phyloP scores from a whole-genome alignment of 2,113 vertebrate species.

The Vanacampus margaritifer region DNA sequence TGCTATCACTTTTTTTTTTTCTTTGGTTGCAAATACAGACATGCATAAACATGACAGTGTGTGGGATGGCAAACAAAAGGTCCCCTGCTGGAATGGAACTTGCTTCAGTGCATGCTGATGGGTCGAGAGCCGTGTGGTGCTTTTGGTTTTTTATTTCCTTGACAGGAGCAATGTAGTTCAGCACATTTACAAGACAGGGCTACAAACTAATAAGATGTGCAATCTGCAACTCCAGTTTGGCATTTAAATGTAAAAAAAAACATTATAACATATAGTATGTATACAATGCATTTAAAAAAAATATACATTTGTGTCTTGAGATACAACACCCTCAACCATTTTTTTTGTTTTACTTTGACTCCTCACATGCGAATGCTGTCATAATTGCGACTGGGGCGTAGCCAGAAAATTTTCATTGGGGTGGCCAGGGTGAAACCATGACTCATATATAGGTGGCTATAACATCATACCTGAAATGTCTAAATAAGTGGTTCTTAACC shows the following conservation, averaged over 20 bases:
- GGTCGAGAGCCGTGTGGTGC: neutral
- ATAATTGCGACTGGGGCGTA: too few species aligned
- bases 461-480: too few species aligned
- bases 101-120: neutral
- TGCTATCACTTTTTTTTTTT: neutral
- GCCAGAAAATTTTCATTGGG: too few species aligned
- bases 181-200: neutral
- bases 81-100: slow-evolving; percentile 1
- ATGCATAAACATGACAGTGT: neutral
- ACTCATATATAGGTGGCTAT: too few species aligned
- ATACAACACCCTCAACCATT: too few species aligned
- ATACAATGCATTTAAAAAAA: too few species aligned
- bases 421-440: too few species aligned
- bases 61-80: neutral
- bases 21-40: neutral
- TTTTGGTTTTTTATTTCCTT: neutral
- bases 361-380: too few species aligned
- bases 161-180: neutral
- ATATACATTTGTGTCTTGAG: too few species aligned
- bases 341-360: too few species aligned
- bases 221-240: neutral
- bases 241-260: neutral
- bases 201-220: neutral
- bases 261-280: too few species aligned
- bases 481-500: too few species aligned